Evolutionary conservation across 2,113 vertebrate genomes (phyloP).

Genomic region (Geothlypis trichas): DNA sequence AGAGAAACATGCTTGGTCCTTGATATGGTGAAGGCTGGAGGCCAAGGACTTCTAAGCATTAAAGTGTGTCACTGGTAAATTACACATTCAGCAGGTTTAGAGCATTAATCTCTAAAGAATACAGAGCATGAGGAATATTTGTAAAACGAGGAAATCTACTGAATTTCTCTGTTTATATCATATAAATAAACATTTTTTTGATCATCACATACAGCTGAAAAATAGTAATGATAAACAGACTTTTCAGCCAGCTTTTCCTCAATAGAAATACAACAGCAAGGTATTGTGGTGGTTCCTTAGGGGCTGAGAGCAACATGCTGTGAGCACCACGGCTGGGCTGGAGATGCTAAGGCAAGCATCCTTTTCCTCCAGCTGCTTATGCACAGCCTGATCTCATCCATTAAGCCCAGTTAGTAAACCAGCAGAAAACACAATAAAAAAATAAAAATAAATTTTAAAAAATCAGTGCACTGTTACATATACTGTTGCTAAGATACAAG

Average conservation of each 20-base stretch:
- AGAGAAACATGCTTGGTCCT: background rate
- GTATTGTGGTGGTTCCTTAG: background rate
- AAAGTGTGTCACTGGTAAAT: background rate
- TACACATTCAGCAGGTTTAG: background rate
- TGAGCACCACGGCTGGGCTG: accelerated
- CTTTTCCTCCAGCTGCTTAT: background rate
- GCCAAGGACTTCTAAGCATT: background rate
- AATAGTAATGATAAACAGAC: background rate
- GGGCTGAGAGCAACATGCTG: accelerated
- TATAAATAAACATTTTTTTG: background rate
- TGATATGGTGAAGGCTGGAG: background rate
- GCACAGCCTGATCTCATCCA: background rate
- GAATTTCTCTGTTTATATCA: background rate
- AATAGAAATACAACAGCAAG: background rate
- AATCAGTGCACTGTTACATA: background rate
- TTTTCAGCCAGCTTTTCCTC: background rate
- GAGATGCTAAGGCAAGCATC: background rate
- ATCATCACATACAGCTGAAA: background rate
- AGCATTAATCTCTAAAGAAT: background rate
- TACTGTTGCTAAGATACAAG: background rate
- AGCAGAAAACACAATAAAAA: background rate
- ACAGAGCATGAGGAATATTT: background rate
- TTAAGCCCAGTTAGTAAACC: background rate
- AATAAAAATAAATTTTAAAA: background rate
- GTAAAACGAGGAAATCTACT: background rate